Evolutionary conservation across 37 sponge, comb jelly and placozoan genomes (phyloP).

Genomic region (Beroe ovata): DNA sequence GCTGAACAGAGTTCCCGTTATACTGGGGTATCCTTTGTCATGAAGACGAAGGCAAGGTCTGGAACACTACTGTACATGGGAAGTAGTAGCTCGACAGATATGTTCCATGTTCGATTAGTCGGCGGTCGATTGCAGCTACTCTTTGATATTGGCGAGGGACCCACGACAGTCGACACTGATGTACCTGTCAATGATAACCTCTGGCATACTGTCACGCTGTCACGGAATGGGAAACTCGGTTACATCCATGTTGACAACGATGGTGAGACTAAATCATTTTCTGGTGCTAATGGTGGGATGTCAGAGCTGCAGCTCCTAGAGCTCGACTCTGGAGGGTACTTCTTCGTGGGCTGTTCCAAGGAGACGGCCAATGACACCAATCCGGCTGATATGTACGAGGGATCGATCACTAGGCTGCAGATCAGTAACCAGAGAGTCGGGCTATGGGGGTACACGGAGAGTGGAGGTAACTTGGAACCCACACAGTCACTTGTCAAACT

Average conservation of each 20-base stretch:
- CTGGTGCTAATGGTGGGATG: conserved; percentile 41
- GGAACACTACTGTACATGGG: conserved; percentile 50
- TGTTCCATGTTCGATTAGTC: conserved; percentile 21
- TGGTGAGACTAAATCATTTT: not conserved
- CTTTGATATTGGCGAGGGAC: conserved; percentile 43
- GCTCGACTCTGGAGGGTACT: not conserved
- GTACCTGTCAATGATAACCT: not conserved
- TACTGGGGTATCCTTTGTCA: conserved; percentile 6
- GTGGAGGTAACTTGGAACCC: conserved; percentile 23
- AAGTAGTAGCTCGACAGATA: not conserved
- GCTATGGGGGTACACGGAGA: conserved; percentile 23
- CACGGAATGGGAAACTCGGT: conserved; percentile 41
- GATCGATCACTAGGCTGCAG: conserved; percentile 24
- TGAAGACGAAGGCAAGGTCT: not conserved
- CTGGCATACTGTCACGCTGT: conserved; percentile 39
- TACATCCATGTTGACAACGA: conserved; percentile 41
- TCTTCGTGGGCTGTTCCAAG: conserved; percentile 29
- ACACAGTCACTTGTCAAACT: conserved; percentile 8
- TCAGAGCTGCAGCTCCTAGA: conserved; percentile 8
- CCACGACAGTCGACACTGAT: conserved; percentile 38
- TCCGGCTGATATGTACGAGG: conserved; percentile 12
- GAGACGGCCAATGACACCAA: conserved; percentile 6
- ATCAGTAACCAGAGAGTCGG: conserved; percentile 19
- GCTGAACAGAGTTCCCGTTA: conserved; percentile 31
- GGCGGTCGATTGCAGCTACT: not conserved